These are phyloP conservation scores for Rapana venosa DNA, from an alignment of 2,888 invertebrate species.

Conservation along the genomic window DNA sequence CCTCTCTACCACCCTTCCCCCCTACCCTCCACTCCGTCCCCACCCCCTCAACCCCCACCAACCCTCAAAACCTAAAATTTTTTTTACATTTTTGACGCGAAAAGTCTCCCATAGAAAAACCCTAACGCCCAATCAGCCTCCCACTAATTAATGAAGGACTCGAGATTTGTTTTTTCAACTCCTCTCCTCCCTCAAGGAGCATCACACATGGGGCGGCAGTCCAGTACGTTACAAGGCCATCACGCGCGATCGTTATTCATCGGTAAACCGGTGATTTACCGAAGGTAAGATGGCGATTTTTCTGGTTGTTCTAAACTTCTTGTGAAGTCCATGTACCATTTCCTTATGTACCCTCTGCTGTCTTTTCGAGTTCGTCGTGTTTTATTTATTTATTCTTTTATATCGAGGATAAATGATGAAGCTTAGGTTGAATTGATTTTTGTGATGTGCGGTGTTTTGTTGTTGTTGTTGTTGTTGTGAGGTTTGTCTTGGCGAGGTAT, in stretches of 20 bases:
- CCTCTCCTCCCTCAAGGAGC: neutral
- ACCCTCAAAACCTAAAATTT: neutral
- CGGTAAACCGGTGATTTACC: neutral
- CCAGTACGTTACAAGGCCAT: neutral
- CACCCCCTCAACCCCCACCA: neutral
- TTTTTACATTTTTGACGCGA: neutral
- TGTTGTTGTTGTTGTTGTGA: too few species aligned
- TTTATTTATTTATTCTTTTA: too few species aligned
- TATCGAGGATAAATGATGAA: too few species aligned
- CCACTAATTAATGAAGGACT: neutral
- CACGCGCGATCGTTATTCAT: slow-evolving; percentile 26
- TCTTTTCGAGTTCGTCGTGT: too few species aligned
- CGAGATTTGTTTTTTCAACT: neutral
- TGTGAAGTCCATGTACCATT: neutral
- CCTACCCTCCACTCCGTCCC: neutral
- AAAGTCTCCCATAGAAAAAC: neutral
- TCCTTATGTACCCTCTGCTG: neutral
- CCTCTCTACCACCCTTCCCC: neutral
- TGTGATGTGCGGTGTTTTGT: too few species aligned
- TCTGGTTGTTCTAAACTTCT: too few species aligned
- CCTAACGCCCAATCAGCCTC: neutral
- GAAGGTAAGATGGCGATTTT: neutral
- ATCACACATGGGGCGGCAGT: slow-evolving; percentile 9
- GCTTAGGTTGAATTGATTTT: too few species aligned
- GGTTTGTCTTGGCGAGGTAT: too few species aligned